Evolutionary conservation across 2,797 vertebrate genomes (phyloP).

Genomic region (Argya squamiceps): DNA sequence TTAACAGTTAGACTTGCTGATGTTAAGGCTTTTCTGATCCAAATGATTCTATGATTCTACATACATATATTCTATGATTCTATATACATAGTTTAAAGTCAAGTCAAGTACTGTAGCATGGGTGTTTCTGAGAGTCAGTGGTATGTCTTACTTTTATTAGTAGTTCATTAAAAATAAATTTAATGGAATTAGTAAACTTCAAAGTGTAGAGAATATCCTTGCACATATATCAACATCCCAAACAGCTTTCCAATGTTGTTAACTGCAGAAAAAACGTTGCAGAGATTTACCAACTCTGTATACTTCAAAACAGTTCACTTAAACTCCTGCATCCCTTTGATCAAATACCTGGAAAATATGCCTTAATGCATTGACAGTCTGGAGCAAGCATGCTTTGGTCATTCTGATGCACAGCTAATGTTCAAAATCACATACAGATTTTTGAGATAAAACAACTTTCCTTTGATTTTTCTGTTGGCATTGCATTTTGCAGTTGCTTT

Average conservation of each 20-base stretch:
- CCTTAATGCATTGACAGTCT: conserved; percentile 48
- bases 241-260: conserved; percentile 40
- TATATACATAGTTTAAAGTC: neutral
- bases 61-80: neutral
- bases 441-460: conserved; percentile 5
- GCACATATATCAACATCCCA: conserved; percentile 46
- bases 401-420: conserved; percentile 19
- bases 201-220: conserved; percentile 51
- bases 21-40: neutral
- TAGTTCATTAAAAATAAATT: conserved; percentile 43
- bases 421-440: conserved; percentile 68
- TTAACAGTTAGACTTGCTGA: neutral
- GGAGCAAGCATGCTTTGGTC: conserved; percentile 35
- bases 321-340: conserved; percentile 55
- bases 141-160: conserved; percentile 31
- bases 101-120: neutral
- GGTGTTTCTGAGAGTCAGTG: neutral
- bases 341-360: conserved; percentile 62
- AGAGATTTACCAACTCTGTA: conserved; percentile 23
- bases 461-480: neutral
- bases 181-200: conserved; percentile 54
- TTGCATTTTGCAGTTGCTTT: neutral
- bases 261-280: conserved; percentile 24
- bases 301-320: conserved; percentile 58
- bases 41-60: neutral